phyloP scores from a whole-genome alignment of 2,113 vertebrate species.

The Xenus cinereus region DNA sequence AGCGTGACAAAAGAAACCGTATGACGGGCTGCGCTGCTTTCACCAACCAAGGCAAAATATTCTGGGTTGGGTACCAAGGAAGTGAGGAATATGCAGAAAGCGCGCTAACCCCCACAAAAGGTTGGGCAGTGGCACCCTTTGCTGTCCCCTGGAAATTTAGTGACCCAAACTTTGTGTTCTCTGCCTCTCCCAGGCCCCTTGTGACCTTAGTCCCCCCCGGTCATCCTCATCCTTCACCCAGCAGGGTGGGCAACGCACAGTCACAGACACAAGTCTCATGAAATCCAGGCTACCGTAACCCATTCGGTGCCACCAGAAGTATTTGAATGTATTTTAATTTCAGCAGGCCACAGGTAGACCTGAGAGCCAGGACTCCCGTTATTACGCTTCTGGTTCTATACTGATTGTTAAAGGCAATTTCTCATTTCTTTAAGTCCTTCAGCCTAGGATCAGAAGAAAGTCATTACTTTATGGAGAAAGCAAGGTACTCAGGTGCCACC shows the following conservation, averaged over 20 bases:
- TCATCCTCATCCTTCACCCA: background rate
- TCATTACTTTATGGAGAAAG: background rate
- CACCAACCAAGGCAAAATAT: background rate
- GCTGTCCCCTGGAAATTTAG: background rate
- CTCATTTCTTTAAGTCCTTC: background rate
- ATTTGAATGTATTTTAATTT: background rate
- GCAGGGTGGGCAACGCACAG: fast-evolving
- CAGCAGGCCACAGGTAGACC: background rate
- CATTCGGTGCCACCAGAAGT: background rate
- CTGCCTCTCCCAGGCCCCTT: background rate
- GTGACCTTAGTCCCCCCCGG: fast-evolving
- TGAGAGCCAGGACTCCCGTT: fast-evolving
- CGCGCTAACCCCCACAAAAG: fast-evolving
- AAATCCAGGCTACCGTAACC: background rate
- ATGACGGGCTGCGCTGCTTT: background rate
- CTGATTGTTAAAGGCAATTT: background rate
- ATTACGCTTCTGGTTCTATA: background rate
- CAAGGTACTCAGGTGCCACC: background rate
- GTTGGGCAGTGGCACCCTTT: background rate
- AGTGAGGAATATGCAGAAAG: background rate
- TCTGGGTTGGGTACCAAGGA: background rate
- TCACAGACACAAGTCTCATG: background rate
- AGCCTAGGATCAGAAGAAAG: background rate
- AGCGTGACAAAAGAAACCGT: background rate
- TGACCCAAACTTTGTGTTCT: background rate